A percentile compares a stretch with the other conserved stretches of the same genome.
Conservation (phyloP, 1,140 invertebrate species). For the Caligus rogercresseyi region DNA sequence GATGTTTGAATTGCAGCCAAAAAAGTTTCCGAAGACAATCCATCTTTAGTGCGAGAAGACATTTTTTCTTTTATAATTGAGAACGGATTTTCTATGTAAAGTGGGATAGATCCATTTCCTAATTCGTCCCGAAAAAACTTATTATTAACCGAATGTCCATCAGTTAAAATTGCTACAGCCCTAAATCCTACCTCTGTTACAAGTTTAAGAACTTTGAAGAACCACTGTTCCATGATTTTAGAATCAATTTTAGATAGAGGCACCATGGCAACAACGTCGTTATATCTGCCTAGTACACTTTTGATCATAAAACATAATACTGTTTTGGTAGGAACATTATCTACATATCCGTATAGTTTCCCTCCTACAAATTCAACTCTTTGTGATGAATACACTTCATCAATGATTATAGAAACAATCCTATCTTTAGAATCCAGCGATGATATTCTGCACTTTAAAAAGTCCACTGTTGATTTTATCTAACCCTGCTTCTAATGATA, state of each 20-base stretch:
- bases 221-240: background rate
- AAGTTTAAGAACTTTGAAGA: background rate
- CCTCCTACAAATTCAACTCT: background rate
- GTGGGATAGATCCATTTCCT: background rate
- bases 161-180: background rate
- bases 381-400: background rate
- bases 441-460: background rate
- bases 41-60: too few species aligned
- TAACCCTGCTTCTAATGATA: background rate
- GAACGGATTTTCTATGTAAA: background rate
- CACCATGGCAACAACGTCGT: background rate
- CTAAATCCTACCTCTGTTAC: background rate
- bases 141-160: background rate
- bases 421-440: background rate
- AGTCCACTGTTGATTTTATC: background rate
- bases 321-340: background rate
- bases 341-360: background rate
- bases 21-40: too few species aligned
- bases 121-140: background rate
- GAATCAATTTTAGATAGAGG: background rate
- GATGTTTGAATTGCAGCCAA: too few species aligned
- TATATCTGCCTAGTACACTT: background rate
- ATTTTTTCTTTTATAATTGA: background rate
- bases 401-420: background rate
- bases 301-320: background rate